Evolutionary conservation across 2,888 invertebrate genomes (phyloP).

Genomic region (Heliconius erato): DNA sequence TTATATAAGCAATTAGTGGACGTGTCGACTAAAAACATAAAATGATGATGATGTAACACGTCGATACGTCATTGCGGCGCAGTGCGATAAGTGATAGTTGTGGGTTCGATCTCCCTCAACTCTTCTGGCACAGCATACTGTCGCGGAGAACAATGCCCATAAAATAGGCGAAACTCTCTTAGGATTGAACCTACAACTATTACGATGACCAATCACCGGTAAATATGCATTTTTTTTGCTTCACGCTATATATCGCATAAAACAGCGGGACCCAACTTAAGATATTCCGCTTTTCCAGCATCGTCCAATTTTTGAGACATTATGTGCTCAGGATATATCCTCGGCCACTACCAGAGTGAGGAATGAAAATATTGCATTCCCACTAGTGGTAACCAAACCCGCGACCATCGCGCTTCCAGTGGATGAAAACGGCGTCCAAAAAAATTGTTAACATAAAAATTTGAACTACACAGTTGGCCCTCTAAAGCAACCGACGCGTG

Average conservation of each 20-base stretch:
- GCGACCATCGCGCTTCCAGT: background rate
- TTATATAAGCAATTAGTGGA: constrained; percentile 15
- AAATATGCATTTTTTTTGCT: background rate
- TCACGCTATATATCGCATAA: background rate
- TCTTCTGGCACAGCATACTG: no score
- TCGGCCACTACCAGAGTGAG: background rate
- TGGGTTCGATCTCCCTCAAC: background rate
- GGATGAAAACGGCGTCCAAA: background rate
- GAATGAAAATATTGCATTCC: background rate
- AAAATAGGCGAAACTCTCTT: no score
- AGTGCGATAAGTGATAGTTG: background rate
- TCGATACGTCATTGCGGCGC: background rate
- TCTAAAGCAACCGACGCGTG: constrained; percentile 40
- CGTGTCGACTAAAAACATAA: background rate
- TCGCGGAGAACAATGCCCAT: no score
- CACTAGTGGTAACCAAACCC: background rate
- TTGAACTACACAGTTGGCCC: background rate
- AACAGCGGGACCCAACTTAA: background rate
- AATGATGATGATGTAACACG: background rate
- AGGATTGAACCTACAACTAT: no score
- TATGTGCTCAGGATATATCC: background rate
- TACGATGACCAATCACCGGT: no score
- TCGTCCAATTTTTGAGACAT: background rate
- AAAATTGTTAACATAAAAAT: background rate
- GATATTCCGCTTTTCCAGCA: background rate